A percentile compares a stretch with the other conserved stretches of the same genome.
Evolutionary conservation across 2,797 vertebrate species (phyloP).

Genomic region (Phaenicophaeus curvirostris): DNA sequence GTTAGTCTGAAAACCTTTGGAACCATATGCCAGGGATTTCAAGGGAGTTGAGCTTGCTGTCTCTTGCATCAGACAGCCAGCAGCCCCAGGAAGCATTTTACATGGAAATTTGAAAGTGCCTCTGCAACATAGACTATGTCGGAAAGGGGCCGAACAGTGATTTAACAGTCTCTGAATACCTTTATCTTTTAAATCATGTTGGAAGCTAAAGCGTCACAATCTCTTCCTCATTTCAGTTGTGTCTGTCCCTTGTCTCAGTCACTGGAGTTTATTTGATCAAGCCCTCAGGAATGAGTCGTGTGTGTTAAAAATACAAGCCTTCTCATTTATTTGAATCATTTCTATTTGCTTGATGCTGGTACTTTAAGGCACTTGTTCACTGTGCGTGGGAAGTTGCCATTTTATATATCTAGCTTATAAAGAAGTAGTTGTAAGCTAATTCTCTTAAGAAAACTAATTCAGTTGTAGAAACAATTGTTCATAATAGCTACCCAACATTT

Average conservation of each 20-base stretch:
- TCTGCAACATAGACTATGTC: background rate
- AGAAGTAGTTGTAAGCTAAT: constrained; percentile 4
- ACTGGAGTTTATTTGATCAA: background rate
- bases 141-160: background rate
- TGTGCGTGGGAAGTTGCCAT: background rate
- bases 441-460: background rate
- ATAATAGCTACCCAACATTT: background rate
- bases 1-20: background rate
- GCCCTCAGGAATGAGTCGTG: background rate
- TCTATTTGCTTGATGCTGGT: background rate
- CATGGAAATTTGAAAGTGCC: background rate
- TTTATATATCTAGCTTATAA: constrained; percentile 21
- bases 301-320: constrained; percentile 11
- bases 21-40: background rate
- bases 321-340: background rate
- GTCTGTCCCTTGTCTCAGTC: background rate
- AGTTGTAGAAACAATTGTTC: background rate
- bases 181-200: background rate
- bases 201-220: background rate
- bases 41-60: background rate
- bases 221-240: background rate
- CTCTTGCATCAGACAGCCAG: background rate
- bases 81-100: background rate
- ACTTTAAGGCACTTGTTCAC: background rate
- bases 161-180: background rate